Base-by-base conservation (phyloP, 2,888 invertebrate genomes). In the Melinaea menophilus region DNA sequence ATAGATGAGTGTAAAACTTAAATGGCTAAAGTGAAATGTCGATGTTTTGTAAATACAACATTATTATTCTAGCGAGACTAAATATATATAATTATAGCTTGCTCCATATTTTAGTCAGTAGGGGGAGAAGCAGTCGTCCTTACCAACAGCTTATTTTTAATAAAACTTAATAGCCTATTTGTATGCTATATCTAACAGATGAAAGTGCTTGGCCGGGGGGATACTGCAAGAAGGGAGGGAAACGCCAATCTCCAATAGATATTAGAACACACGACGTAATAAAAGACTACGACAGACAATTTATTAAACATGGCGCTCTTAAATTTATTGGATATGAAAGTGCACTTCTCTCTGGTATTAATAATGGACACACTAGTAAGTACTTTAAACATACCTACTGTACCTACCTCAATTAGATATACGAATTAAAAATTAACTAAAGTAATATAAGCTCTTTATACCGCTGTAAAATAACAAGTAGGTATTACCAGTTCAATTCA, bases 321-420 rank as follows among this genome's bases (percentile, higher is more conserved):
- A 82, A 87, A 64, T 92, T 95, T 65, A 82, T 79, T 0, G 91
- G 92, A 61, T 94, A 94, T 73, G 88, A 93, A 35, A 79, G 78
- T 11, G 86, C 90, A 0, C 84, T 90, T 45, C 74, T 86, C 12
- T 91, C 92, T 1, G 91, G 94, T 0, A 87, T 90, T 64, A 95
- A 95, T 76, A 95, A 94, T 75, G 95, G 95, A 7, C 94, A 94
- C 72, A 93, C 95, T 57, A 92, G 95, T 95, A 85, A 83, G 82
- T 72, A 9, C 5, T 31, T 51, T 3, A 31, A 51, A 2, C 4
- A 2, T 41, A 41, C n/a, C n/a, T n/a, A n/a, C 2, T 41, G 41
- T 41, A 41, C 41, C 5, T 41, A 31, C 31, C 1, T 7, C 2
- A 51, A 22, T 22, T 22, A 22, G 22, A 22, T 22, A 22, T 22